Base-by-base conservation (phyloP, 1,140 invertebrate genomes). In the Drosophila trapezifrons region DNA sequence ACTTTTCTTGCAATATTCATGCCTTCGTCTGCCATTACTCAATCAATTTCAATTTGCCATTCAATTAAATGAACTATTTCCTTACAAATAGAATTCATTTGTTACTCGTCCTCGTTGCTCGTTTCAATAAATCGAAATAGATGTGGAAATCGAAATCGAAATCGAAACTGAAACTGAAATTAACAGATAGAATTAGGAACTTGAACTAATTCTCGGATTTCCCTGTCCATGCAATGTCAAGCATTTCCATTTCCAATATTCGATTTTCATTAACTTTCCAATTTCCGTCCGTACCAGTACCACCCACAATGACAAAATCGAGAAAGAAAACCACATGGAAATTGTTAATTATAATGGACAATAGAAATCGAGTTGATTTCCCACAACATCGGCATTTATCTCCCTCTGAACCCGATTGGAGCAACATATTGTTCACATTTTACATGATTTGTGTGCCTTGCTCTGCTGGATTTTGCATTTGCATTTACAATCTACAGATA, bases 221-320 rank as follows among this genome's bases (percentile, higher is more conserved):
- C 6, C 27, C n/a, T 10, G 32, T 2, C 22, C 22, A n/a, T 22
- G 22, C 22, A 22, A 2, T 22, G 22, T 2, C 22, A 22, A 4
- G 10, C 27, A 25, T 17, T 38, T 47, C 17, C 13, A 51, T 47
- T 32, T 47, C 17, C 20, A 15, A 42, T 86, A 75, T 76, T 75
- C 78, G 52, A 78, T 82, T 81, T 86, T 79, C 75, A 87, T 87
- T 76, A 76, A 86, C 75, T 78, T 79, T 82, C 65, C 84, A 81
- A 81, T 80, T 72, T 60, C 32, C 29, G 46, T 9, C 1, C 62
- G 43, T 18, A 10, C 18, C 27, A 17, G n/a, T 22, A 0, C n/a
- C 32, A n/a, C 18, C 45, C 20, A 43, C 27, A 56, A 43, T 32
- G 29, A 22, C 10, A 40, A 60, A 46, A 37, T 25, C 9, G 12